Evolutionary conservation across 2,113 vertebrate genomes (phyloP).

Genomic region (Trochalopteron elliotii): DNA sequence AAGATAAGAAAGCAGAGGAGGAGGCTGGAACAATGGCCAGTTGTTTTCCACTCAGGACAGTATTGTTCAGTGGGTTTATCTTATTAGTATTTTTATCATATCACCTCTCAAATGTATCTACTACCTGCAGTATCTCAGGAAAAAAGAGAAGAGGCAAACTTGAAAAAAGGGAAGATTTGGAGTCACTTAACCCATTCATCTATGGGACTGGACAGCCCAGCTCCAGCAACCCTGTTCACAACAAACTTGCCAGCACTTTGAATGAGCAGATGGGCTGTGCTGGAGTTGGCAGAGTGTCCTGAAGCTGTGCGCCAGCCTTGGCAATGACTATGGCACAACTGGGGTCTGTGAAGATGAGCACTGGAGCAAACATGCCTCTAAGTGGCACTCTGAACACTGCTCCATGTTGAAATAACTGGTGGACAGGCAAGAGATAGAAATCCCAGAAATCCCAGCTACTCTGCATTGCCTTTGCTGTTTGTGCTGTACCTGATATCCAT

Average conservation of each 20-base stretch:
- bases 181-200: neutral
- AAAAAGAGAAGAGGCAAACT: neutral
- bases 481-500: neutral
- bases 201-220: neutral
- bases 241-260: neutral
- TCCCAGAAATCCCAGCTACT: neutral
- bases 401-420: neutral
- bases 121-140: neutral
- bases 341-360: neutral
- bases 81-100: constrained; percentile 29
- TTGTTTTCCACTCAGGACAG: neutral
- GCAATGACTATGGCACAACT: neutral
- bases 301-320: neutral
- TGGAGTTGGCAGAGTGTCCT: neutral
- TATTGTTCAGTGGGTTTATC: constrained; percentile 6
- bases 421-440: neutral
- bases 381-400: neutral
- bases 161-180: neutral
- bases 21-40: neutral
- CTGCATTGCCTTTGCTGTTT: neutral
- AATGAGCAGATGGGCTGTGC: neutral
- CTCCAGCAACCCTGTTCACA: neutral
- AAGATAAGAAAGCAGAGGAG: constrained; percentile 51
- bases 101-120: constrained; percentile 26
- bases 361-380: neutral